A percentile compares a stretch with the other conserved stretches of the same genome.
Conservation (phyloP, 2,113 vertebrate species). For the Gallinago jamesoni region DNA sequence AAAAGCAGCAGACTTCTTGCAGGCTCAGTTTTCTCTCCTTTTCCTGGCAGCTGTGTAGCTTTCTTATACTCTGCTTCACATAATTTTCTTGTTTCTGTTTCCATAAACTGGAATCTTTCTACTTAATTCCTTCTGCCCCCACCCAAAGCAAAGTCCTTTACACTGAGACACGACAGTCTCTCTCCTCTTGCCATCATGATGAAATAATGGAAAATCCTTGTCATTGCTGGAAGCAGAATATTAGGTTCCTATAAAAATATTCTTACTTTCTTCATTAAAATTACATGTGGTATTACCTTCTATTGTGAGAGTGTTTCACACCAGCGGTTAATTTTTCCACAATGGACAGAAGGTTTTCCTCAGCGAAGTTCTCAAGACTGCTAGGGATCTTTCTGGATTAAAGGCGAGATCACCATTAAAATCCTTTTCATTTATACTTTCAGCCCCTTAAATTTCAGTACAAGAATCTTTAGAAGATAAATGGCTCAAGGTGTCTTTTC, state of each 20-base stretch:
- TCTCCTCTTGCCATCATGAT: not conserved
- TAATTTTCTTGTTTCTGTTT: not conserved
- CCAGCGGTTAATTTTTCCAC: not conserved
- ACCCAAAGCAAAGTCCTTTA: not conserved
- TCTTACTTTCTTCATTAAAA: conserved; percentile 21
- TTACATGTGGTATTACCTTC: not conserved
- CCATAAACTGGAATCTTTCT: not conserved
- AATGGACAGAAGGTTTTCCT: not conserved
- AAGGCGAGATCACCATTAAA: conserved; percentile 37
- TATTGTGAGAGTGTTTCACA: not conserved
- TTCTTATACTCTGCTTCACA: not conserved
- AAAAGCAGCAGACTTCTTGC: not conserved
- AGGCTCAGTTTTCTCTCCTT: not conserved
- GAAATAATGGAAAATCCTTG: conserved; percentile 13
- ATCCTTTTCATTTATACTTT: conserved; percentile 37
- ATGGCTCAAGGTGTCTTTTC: conserved; percentile 16
- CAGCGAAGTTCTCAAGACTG: not conserved
- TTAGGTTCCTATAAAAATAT: not conserved
- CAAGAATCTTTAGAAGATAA: conserved; percentile 39
- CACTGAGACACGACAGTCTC: not conserved
- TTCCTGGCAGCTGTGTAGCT: not conserved
- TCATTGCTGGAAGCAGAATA: not conserved
- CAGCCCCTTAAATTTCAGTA: conserved; percentile 45
- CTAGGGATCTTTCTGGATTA: conserved; percentile 24
- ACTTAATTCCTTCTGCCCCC: not conserved